Evolutionary conservation across 2,113 vertebrate species (phyloP).

Genomic region (Tursiops truncatus): DNA sequence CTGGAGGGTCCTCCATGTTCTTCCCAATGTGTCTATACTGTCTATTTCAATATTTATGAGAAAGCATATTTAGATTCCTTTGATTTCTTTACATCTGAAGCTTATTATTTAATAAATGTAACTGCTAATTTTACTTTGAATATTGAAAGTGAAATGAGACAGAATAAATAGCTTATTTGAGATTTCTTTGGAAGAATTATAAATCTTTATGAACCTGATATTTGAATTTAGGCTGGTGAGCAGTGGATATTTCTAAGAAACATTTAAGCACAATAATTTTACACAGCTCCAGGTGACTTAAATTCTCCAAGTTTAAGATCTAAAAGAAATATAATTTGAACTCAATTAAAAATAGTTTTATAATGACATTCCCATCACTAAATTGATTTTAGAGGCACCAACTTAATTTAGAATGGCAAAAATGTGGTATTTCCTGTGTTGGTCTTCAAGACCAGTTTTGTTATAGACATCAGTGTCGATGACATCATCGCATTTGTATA

Average conservation of each 20-base stretch:
- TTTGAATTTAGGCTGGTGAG: conserved; percentile 9
- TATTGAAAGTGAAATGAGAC: conserved; percentile 34
- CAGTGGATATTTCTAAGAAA: not conserved
- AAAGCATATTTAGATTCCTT: conserved; percentile 24
- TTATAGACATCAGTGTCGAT: not conserved
- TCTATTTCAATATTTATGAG: conserved; percentile 27
- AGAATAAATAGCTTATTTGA: not conserved
- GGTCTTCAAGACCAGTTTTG: not conserved
- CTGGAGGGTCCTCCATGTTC: not conserved
- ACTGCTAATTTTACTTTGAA: not conserved
- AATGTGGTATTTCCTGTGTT: not conserved
- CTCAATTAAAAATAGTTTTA: conserved; percentile 4
- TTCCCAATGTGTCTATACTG: not conserved
- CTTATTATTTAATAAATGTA: not conserved
- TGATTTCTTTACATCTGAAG: conserved; percentile 10
- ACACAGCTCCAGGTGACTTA: not conserved
- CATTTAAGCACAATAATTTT: conserved; percentile 15
- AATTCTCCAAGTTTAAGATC: not conserved
- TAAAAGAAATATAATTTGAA: not conserved
- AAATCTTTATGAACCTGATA: not conserved
- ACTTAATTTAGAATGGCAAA: not conserved
- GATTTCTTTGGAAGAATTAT: not conserved
- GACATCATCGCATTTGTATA: not conserved
- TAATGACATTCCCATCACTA: not conserved
- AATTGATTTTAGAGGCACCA: not conserved